These are phyloP conservation scores for Latheticus oryzae DNA, from an alignment of 2,888 invertebrate species.

Conservation along the genomic window DNA sequence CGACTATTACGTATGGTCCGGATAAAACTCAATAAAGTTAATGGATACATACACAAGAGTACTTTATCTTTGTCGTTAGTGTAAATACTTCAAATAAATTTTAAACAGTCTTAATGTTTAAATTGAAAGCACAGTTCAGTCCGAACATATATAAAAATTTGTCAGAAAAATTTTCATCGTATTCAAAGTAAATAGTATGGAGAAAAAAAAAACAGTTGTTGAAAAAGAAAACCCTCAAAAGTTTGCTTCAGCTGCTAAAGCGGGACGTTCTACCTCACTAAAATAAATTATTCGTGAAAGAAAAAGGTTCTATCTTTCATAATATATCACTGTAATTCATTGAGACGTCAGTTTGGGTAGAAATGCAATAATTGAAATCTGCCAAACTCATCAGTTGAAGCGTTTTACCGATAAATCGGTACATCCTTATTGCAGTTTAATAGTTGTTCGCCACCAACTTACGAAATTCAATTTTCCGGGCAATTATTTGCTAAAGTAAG, in stretches of 20 bases:
- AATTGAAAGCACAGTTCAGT: conserved; percentile 1
- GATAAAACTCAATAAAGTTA: conserved; percentile 29
- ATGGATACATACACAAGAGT: conserved; percentile 34
- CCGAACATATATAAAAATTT: too few relatives aligned
- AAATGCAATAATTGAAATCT: conserved; percentile 16
- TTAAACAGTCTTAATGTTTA: conserved; percentile 3
- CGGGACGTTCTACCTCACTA: background rate
- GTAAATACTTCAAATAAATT: conserved; percentile 19
- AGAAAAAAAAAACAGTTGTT: too few relatives aligned
- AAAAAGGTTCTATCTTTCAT: background rate
- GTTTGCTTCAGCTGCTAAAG: too few relatives aligned
- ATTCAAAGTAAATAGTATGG: too few relatives aligned
- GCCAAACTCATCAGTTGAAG: conserved; percentile 4
- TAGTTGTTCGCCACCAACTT: conserved; percentile 29
- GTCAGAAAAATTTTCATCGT: too few relatives aligned
- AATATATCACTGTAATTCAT: conserved; percentile 4
- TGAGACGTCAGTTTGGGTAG: background rate
- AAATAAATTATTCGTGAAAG: background rate
- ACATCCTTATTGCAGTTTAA: conserved; percentile 33
- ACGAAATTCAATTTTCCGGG: conserved; percentile 31
- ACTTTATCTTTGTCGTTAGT: conserved; percentile 20
- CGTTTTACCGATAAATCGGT: conserved; percentile 31
- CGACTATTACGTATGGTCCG: conserved; percentile 28
- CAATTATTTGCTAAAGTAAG: conserved; percentile 26
- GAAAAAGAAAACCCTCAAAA: too few relatives aligned